Evolutionary conservation across 1,140 invertebrate genomes (phyloP), one percentile per base, ranked within the genome.

Genomic region (Myzus persicae): DNA sequence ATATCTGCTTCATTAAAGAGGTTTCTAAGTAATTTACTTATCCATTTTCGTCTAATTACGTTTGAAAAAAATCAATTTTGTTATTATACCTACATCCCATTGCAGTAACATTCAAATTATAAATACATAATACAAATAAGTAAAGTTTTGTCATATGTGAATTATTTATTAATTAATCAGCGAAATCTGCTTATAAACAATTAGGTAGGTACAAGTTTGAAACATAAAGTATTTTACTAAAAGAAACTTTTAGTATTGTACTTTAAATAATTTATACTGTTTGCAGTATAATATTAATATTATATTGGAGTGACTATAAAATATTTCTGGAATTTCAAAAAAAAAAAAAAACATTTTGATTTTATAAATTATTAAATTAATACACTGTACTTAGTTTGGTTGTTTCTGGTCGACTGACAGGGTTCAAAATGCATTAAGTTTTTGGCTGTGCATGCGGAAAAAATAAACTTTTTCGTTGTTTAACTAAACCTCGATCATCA

Each of bases 301-400:
- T 7, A 44, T 40, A 18, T 14, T 31, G 4, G 40, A n/a, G 40
- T 42, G 26, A 44, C 5, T 18, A n/a, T n/a, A 44, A 44, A 40
- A 85, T 85, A 44, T 44, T 31, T 85, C 5, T 40, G 26, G 5
- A 26, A 85, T 44, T 36, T 20, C n/a, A n/a, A 18, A 38, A 82
- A 82, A 81, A 81, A 81, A 84, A 85, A 85, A 85, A 42, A 26
- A 11, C 26, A 44, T 87, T n/a, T 38, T 84, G 9, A 40, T 84
- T 44, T 44, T n/a, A 87, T n/a, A 46, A 87, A 87, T 87, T 31
- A 46, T 44, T n/a, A 51, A 89, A 51, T 54, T 26, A 87, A 87
- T 87, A 36, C 85, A n/a, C 36, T 11, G 20, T 54, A 51, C 44
- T 88, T 51, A 51, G 31, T 89, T 31, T 4, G 22, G 48, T 89